These are phyloP conservation scores for Pandemis cinnamomeana DNA, from an alignment of 2,888 invertebrate genomes.

Conservation along the genomic window DNA sequence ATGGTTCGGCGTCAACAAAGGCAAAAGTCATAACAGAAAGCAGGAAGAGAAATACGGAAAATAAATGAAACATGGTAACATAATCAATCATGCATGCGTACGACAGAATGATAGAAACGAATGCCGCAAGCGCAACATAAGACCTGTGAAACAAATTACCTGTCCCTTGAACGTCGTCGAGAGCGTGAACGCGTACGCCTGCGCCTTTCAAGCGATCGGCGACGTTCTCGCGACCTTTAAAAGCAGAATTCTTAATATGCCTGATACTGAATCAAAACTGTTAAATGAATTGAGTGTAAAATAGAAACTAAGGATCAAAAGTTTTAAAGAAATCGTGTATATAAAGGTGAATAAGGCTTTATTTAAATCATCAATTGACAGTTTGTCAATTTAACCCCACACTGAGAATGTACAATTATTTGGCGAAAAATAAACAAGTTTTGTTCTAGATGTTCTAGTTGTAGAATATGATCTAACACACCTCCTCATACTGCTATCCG, in stretches of 20 bases:
- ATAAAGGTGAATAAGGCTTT: neutral
- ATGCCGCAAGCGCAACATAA: slow-evolving; percentile 49
- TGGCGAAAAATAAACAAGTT: no score
- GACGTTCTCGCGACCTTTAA: slow-evolving; percentile 79
- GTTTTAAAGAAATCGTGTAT: slow-evolving; percentile 7
- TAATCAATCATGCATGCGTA: slow-evolving; percentile 6
- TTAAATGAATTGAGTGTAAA: slow-evolving; percentile 16
- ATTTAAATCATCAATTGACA: neutral
- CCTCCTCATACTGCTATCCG: no score
- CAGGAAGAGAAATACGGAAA: neutral
- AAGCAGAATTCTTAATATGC: slow-evolving; percentile 43
- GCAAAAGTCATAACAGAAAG: neutral
- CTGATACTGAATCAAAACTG: slow-evolving; percentile 25
- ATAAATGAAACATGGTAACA: neutral
- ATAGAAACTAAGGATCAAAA: neutral
- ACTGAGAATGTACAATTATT: no score
- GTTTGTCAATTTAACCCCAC: no score
- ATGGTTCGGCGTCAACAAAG: neutral
- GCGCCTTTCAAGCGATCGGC: slow-evolving; percentile 80
- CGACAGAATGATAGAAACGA: slow-evolving; percentile 38
- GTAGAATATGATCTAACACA: no score
- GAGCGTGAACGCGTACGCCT: slow-evolving; percentile 78
- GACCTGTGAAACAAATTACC: slow-evolving; percentile 58
- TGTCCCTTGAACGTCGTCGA: slow-evolving; percentile 79
- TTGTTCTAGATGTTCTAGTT: no score